A percentile compares a stretch with the other conserved stretches of the same genome.
These are phyloP conservation scores for Yoshiicerus persimilis DNA, from an alignment of 1,140 invertebrate genomes.

Conservation along the genomic window DNA sequence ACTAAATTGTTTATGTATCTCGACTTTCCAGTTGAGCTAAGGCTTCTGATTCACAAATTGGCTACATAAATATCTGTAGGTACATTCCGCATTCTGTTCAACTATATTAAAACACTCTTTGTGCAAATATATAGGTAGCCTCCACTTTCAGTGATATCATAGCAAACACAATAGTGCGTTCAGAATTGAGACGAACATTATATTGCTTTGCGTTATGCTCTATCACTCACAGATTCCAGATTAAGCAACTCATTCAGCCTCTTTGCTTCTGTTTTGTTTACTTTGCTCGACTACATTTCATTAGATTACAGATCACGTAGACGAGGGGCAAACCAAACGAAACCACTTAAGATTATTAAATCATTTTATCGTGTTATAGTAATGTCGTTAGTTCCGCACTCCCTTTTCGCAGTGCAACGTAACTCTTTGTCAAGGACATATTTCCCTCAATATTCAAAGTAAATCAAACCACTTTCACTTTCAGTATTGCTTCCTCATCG, in stretches of 20 bases:
- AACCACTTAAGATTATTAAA: conserved; percentile 19
- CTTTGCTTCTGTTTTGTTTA: conserved; percentile 8
- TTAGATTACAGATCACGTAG: conserved; percentile 4
- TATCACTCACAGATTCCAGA: not conserved
- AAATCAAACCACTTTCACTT: too few relatives aligned
- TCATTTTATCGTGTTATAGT: conserved; percentile 5
- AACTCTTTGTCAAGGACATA: too few relatives aligned
- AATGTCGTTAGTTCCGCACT: not conserved
- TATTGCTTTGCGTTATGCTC: not conserved
- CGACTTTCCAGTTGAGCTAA: conserved; percentile 6
- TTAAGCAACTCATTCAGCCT: not conserved
- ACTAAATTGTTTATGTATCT: conserved; percentile 16
- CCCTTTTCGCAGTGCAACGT: not conserved
- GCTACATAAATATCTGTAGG: not conserved
- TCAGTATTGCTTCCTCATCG: too few relatives aligned
- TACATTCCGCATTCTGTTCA: not conserved
- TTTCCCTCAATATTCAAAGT: too few relatives aligned
- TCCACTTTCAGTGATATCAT: not conserved
- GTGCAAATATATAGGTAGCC: not conserved
- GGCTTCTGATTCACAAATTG: not conserved
- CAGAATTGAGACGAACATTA: not conserved
- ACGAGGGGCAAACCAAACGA: not conserved
- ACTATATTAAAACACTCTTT: not conserved
- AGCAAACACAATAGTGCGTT: not conserved
- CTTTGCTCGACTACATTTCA: conserved; percentile 1